Percentiles rank a stretch among this genome's conserved stretches.
phyloP scores from a whole-genome alignment of 1,140 invertebrate species.

The Aleiodes sp. region DNA sequence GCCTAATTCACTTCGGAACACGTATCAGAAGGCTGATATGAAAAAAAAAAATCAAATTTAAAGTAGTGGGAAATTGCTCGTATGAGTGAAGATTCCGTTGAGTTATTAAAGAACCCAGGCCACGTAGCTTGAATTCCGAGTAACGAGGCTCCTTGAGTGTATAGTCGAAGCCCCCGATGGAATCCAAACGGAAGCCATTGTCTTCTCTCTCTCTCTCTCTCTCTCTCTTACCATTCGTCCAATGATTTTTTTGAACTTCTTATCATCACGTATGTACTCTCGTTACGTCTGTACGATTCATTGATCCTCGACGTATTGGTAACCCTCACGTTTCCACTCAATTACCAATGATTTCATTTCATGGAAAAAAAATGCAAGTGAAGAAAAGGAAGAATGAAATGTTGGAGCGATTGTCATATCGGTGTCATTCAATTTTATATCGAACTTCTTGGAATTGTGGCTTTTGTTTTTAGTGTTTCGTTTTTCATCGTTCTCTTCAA shows the following conservation, averaged over 20 bases:
- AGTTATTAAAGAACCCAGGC: slow-evolving; percentile 12
- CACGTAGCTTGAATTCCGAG: slow-evolving; percentile 12
- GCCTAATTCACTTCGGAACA: not conserved
- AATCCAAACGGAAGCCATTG: slow-evolving; percentile 12
- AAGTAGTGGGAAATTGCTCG: not conserved
- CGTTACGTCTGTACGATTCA: not conserved
- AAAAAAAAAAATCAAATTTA: not conserved
- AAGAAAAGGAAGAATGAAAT: not conserved
- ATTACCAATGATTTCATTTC: too few relatives aligned
- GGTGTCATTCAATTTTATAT: not conserved
- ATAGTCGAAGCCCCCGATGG: not conserved
- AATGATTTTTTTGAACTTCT: not conserved
- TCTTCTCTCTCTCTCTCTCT: not conserved
- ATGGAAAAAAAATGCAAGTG: not conserved
- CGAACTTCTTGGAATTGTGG: not conserved
- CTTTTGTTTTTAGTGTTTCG: not conserved
- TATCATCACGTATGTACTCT: not conserved
- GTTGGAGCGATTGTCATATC: slow-evolving; percentile 8
- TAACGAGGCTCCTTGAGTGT: not conserved
- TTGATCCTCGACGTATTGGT: not conserved
- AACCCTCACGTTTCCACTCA: not conserved
- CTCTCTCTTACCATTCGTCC: not conserved
- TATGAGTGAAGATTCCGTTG: slow-evolving; percentile 12
- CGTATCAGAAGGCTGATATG: not conserved
- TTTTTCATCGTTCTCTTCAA: not conserved